phyloP scores from a whole-genome alignment of 1,140 invertebrate species.

The Sesamia nonagrioides region DNA sequence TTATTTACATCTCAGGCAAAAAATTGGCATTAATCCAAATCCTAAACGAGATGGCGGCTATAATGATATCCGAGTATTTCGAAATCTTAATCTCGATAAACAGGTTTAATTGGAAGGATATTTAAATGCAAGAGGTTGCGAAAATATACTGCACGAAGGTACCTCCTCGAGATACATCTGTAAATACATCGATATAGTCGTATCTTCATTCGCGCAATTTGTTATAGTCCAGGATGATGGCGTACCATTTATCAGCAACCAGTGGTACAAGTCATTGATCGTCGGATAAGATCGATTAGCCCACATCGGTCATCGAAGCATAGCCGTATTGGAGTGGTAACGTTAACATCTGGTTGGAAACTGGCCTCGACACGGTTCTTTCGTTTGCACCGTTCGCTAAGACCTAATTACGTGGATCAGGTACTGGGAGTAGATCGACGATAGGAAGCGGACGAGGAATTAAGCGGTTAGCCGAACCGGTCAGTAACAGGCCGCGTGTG shows the following conservation, averaged over 20 bases:
- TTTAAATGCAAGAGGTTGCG: slow-evolving; percentile 48
- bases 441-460: slow-evolving; percentile 70
- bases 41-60: slow-evolving; percentile 55
- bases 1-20: slow-evolving; percentile 77
- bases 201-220: slow-evolving; percentile 4
- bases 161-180: slow-evolving; percentile 26
- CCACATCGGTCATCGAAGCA: slow-evolving; percentile 63
- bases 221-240: slow-evolving; percentile 24
- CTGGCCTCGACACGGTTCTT: slow-evolving; percentile 75
- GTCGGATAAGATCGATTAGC: slow-evolving; percentile 64
- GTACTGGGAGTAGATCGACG: slow-evolving; percentile 64
- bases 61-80: slow-evolving; percentile 57
- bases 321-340: slow-evolving; percentile 61
- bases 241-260: slow-evolving; percentile 44
- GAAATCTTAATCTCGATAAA: slow-evolving; percentile 61
- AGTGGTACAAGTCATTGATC: slow-evolving; percentile 30
- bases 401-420: slow-evolving; percentile 71
- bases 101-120: slow-evolving; percentile 56
- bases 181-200: slow-evolving; percentile 10
- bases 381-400: slow-evolving; percentile 69
- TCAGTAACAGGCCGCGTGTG: slow-evolving; percentile 55
- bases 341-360: slow-evolving; percentile 63
- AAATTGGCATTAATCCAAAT: slow-evolving; percentile 76
- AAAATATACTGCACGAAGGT: slow-evolving; percentile 36
- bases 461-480: slow-evolving; percentile 61